These are phyloP conservation scores for Cyanoramphus novaezelandiae DNA, from an alignment of 2,113 vertebrate genomes.

Conservation along the genomic window DNA sequence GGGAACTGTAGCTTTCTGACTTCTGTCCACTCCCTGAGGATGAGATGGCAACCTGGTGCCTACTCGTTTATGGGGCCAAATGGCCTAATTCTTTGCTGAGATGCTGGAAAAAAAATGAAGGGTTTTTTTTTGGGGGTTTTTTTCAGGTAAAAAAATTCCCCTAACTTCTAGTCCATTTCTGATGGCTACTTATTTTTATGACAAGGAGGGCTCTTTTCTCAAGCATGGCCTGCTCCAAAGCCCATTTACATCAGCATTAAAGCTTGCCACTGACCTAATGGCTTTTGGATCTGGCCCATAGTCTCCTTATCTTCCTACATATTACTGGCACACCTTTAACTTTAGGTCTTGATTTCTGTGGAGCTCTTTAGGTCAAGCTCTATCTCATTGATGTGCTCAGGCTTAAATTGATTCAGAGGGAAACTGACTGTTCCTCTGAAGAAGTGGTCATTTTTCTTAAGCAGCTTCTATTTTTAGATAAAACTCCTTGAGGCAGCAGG, in stretches of 20 bases:
- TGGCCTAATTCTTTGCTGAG: neutral
- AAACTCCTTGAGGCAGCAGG: constrained; percentile 8
- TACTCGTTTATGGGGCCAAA: neutral
- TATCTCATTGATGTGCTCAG: constrained; percentile 24
- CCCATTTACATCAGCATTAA: constrained; percentile 53
- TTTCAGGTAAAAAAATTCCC: neutral
- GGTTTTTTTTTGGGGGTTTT: neutral
- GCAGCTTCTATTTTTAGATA: constrained; percentile 51
- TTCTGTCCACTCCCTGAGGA: neutral
- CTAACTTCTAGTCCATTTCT: neutral
- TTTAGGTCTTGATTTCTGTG: constrained; percentile 49
- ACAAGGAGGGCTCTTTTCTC: neutral
- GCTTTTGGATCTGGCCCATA: constrained; percentile 37
- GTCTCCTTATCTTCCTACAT: constrained; percentile 33
- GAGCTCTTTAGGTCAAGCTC: constrained; percentile 59
- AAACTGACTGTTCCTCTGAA: constrained; percentile 51
- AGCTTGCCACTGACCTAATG: constrained; percentile 35
- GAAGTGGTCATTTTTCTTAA: constrained; percentile 62
- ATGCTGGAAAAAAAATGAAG: neutral
- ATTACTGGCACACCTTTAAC: constrained; percentile 30
- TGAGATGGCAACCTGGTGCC: neutral
- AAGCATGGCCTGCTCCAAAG: neutral
- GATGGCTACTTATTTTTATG: neutral
- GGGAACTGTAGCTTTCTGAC: neutral
- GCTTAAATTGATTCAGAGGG: constrained; percentile 58